phyloP scores from a whole-genome alignment of 2,888 invertebrate species.

The Baccha elongata region DNA sequence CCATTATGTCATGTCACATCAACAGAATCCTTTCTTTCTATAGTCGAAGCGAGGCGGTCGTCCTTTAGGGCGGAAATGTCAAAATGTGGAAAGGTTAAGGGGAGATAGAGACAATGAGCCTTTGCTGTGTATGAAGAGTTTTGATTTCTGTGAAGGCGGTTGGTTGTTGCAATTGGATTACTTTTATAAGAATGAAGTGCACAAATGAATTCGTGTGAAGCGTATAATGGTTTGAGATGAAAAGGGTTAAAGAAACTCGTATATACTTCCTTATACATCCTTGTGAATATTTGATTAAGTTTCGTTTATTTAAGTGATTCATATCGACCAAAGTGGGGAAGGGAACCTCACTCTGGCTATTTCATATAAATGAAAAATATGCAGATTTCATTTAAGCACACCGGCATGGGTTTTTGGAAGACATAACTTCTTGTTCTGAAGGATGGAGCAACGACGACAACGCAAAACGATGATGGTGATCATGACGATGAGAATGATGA shows the following conservation, averaged over 20 bases:
- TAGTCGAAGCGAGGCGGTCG: neutral
- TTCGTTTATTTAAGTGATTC: slow-evolving; percentile 60
- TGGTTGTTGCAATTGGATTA: slow-evolving; percentile 38
- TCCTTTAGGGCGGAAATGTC: slow-evolving; percentile 37
- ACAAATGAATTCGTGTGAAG: slow-evolving; percentile 30
- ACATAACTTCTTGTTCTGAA: slow-evolving; percentile 42
- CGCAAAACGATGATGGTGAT: slow-evolving; percentile 13
- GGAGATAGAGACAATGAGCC: neutral
- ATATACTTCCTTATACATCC: slow-evolving; percentile 20
- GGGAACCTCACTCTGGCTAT: slow-evolving; percentile 6
- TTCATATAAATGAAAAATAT: slow-evolving; percentile 63
- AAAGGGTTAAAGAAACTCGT: slow-evolving; percentile 40
- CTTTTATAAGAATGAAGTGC: slow-evolving; percentile 11
- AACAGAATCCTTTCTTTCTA: slow-evolving; percentile 32
- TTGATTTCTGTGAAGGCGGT: neutral
- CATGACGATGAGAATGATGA: slow-evolving; percentile 14
- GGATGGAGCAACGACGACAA: slow-evolving; percentile 2
- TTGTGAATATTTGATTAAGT: slow-evolving; percentile 64
- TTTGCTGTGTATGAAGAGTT: neutral
- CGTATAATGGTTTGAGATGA: slow-evolving; percentile 11
- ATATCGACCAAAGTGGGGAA: slow-evolving; percentile 28
- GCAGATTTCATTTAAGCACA: slow-evolving; percentile 64
- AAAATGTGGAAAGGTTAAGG: slow-evolving; percentile 5
- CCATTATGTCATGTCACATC: slow-evolving; percentile 59
- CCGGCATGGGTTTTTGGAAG: slow-evolving; percentile 36